A percentile compares a stretch with the other conserved stretches of the same genome.
Evolutionary conservation across 2,797 vertebrate genomes (phyloP).

Genomic region (Crocidura indochinensis): DNA sequence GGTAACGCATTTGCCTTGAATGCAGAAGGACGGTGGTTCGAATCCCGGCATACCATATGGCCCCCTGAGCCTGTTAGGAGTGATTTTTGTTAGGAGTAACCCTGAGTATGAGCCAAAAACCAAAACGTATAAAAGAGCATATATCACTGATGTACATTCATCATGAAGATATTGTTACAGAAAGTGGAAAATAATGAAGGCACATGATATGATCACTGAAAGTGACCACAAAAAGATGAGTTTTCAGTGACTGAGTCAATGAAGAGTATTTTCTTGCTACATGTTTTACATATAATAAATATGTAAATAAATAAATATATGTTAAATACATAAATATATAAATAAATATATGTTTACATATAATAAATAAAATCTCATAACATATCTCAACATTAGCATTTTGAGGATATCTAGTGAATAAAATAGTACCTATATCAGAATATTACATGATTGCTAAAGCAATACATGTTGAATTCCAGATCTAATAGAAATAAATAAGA

Average conservation of each 20-base stretch:
- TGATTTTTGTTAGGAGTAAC: too few species aligned
- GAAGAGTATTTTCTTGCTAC: not conserved
- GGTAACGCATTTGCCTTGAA: too few species aligned
- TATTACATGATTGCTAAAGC: constrained; percentile 22
- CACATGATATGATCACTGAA: not conserved
- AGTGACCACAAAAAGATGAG: not conserved
- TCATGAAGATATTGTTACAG: not conserved
- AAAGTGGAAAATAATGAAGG: not conserved
- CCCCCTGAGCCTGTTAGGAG: too few species aligned
- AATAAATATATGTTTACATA: too few species aligned
- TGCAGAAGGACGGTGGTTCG: too few species aligned
- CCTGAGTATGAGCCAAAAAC: too few species aligned
- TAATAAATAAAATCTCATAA: not conserved
- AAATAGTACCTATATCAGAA: constrained; percentile 11
- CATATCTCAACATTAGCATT: not conserved
- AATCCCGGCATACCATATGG: too few species aligned
- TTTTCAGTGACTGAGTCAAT: not conserved
- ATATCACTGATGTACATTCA: not conserved
- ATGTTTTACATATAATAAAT: constrained; percentile 36
- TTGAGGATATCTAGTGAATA: constrained; percentile 29
- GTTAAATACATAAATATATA: too few species aligned
- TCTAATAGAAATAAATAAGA: constrained; percentile 11
- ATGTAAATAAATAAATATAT: too few species aligned
- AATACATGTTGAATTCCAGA: constrained; percentile 1
- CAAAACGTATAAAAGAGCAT: not conserved